Conservation (phyloP, 2,113 vertebrate species). For the Nicator chloris region DNA sequence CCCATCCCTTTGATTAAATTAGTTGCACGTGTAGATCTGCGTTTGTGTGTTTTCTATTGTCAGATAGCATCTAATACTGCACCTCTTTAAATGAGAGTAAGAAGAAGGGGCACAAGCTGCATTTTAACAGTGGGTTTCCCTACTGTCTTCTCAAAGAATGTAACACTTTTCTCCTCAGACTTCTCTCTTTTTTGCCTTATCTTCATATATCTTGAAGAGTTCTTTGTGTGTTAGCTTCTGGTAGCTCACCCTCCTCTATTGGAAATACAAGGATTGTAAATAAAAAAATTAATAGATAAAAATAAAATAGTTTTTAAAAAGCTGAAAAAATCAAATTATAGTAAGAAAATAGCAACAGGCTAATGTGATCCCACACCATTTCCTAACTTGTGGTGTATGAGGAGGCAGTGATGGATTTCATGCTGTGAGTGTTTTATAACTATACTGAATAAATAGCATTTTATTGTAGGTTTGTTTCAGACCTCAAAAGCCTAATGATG, state of each 20-base stretch:
- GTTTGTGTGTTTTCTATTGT: background rate
- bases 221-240: background rate
- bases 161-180: background rate
- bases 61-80: background rate
- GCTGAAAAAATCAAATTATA: background rate
- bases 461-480: constrained; percentile 28
- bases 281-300: background rate
- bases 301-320: background rate
- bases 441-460: background rate
- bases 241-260: background rate
- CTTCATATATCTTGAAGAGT: background rate
- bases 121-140: background rate
- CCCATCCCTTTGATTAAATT: constrained; percentile 6
- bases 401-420: constrained; percentile 1
- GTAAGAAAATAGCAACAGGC: constrained; percentile 7
- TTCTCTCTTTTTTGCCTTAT: background rate
- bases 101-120: background rate
- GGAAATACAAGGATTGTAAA: background rate
- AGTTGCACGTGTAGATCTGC: background rate
- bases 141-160: background rate
- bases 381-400: background rate
- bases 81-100: background rate
- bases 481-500: constrained; percentile 27
- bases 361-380: background rate
- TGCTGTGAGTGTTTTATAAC: background rate